Base-by-base conservation (phyloP, 2,113 vertebrate species). In the Aegotheles bennettii region DNA sequence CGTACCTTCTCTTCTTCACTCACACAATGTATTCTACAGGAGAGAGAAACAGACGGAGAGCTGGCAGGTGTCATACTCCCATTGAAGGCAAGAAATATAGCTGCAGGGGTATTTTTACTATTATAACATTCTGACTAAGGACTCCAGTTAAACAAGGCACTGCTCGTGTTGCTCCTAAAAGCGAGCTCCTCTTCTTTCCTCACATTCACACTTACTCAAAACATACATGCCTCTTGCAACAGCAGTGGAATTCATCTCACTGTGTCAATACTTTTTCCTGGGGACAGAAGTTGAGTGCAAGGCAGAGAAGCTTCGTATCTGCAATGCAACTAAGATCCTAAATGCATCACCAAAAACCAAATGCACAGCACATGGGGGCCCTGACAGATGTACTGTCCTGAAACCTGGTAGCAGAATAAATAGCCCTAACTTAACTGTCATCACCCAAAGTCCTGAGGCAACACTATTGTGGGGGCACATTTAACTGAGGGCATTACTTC, bases 351-450 rank as follows among this genome's bases (percentile, higher is more conserved):
- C 28, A 50, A 60, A 45, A 84, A 80, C 31, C 9, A 42, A 64
- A 90, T 21, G 48, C 40, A 36, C 23, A 69, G 73, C 57, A 68
- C 40, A 3, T 16, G 63, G 56, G 14, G 79, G 20, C 29, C 67
- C 85, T 93, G 87, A 48, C 82, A 87, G 93, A 73, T 67, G 60
- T 26, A 24, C 64, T 90, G 65, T 84, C 42, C 87, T 70, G 47
- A 82, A 93, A 75, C 67, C 89, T 91, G 81, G 56, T 23, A 85
- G 19, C 95, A 84, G 56, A 78, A 51, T 17, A 60, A 89, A 80
- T 36, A 74, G 33, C 15, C 13, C 4, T 67, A 51, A 57, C 53
- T 4, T 56, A 24, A 3, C 31, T 25, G 13, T 14, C 17, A 45
- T 24, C 53, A 53, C 40, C 36, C 48, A 7, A 26, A 24, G 13